Base-by-base conservation (phyloP, 35 echinoderm and acorn worm species). In the Lytechinus variegatus region DNA sequence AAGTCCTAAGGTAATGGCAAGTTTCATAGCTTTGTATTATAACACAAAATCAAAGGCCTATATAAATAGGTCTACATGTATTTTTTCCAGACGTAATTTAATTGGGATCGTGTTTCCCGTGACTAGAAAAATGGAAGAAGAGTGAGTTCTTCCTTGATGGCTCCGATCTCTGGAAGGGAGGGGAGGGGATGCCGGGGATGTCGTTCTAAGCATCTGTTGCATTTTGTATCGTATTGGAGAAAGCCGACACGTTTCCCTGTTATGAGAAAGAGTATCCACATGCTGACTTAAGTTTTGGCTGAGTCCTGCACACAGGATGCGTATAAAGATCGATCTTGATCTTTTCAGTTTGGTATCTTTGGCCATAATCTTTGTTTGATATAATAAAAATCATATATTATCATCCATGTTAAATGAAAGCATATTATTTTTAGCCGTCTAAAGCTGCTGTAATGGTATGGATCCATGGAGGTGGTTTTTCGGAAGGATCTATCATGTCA, bases 401-500 rank as follows among this genome's bases (percentile, higher is more conserved):
- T 27, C 6, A 19, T 21, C 9, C 24, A 79, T 57, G 10, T 27
- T 51, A 2, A 28, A 21, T n/a, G n/a, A 51, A 54, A 19, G 44
- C 57, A 2, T 14, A 52, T 27, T 24, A 79, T 79, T 79, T n/a
- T 3, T 87, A 98, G 97, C 53, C 86, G 11, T 27, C 54, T 6
- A 92, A 93, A 56, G 96, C 90, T 54, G 89, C 98, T 27, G 98
- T 98, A 3, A 95, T 98, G 95, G 90, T 98, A 55, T 98, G 94
- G 94, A 99, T 99, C 51, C 98, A 99, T 88, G 96, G 98, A 21
- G 98, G 98, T 3, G 95, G 95, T 21, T 97, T 99, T 86, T 87
- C 92, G 79, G 33, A 16, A 12, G 98, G 98, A 61, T 87, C 92
- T 92, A 96, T 72, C 3, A 96, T 91, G 16, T 87, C 61, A 4